Percentiles rank a stretch among this genome's conserved stretches.
phyloP scores from a whole-genome alignment of 2,113 vertebrate species.

The Podarcis muralis region DNA sequence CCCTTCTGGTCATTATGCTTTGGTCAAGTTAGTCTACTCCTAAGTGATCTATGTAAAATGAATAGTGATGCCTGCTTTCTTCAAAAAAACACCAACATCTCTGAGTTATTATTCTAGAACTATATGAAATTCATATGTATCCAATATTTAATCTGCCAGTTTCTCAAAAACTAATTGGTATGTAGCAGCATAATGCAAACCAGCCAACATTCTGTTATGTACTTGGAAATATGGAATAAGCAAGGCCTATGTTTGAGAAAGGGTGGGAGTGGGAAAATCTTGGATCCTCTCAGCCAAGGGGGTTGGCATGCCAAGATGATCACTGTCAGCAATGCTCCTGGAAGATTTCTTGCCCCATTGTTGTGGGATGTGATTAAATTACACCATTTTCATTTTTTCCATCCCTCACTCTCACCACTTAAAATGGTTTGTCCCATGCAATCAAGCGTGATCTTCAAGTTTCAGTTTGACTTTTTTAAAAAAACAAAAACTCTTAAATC shows the following conservation, averaged over 20 bases:
- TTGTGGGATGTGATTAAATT: conserved; percentile 73
- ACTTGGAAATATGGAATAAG: conserved; percentile 52
- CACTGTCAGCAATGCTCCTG: conserved; percentile 61
- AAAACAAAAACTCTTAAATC: conserved; percentile 13
- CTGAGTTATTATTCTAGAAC: conserved; percentile 5
- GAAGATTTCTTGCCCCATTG: conserved; percentile 67
- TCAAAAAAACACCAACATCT: not conserved
- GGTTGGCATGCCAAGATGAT: conserved; percentile 62
- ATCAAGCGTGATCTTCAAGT: conserved; percentile 73
- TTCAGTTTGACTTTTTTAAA: conserved; percentile 59
- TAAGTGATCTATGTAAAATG: not conserved
- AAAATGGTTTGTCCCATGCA: conserved; percentile 72
- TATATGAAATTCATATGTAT: conserved; percentile 23
- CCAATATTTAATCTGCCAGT: conserved; percentile 51
- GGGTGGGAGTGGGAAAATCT: conserved; percentile 48
- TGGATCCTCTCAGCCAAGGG: conserved; percentile 62
- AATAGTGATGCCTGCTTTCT: not conserved
- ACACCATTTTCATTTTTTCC: conserved; percentile 77
- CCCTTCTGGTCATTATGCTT: not conserved
- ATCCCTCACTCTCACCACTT: conserved; percentile 71
- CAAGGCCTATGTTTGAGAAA: conserved; percentile 48
- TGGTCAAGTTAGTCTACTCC: not conserved
- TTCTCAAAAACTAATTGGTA: conserved; percentile 55
- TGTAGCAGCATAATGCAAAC: conserved; percentile 56
- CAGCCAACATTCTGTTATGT: conserved; percentile 57